phyloP scores from a whole-genome alignment of 2,113 vertebrate genomes.

The Callionymus lyra region DNA sequence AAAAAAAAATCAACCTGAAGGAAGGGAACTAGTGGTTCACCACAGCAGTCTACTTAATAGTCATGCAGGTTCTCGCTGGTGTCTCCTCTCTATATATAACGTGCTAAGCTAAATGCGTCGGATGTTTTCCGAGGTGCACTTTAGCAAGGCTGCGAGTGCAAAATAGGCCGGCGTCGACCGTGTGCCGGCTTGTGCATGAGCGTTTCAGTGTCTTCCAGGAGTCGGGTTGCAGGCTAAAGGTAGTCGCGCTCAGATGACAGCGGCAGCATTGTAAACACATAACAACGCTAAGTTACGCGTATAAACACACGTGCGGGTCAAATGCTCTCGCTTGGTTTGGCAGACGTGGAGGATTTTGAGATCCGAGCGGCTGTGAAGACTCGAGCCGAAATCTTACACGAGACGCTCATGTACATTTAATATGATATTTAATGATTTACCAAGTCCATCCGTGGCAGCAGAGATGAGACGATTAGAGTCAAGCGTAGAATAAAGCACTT shows the following conservation, averaged over 20 bases:
- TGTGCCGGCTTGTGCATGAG: constrained; percentile 3
- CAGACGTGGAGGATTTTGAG: constrained; percentile 9
- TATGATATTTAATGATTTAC: constrained; percentile 14
- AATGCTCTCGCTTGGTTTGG: constrained; percentile 12
- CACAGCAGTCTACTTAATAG: constrained; percentile 19
- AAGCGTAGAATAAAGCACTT: too few species aligned
- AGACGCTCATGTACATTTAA: too few species aligned
- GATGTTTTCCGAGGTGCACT: constrained; percentile 41
- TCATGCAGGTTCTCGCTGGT: constrained; percentile 30
- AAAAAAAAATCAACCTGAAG: too few species aligned
- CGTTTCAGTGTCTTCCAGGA: constrained; percentile 9
- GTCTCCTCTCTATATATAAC: constrained; percentile 45
- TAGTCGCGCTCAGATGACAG: constrained; percentile 37
- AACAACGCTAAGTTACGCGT: constrained; percentile 28
- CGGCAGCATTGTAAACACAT: constrained; percentile 45
- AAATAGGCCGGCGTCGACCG: constrained; percentile 19
- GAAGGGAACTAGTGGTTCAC: too few species aligned
- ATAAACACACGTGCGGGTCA: constrained; percentile 28
- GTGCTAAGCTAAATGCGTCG: constrained; percentile 39
- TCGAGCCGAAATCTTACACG: constrained; percentile 16
- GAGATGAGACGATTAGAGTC: too few species aligned
- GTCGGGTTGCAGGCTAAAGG: constrained; percentile 37
- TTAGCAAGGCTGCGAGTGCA: constrained; percentile 18
- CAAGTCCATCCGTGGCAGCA: constrained; percentile 10
- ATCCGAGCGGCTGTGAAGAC: constrained; percentile 11